Evolutionary conservation across 2,888 invertebrate genomes (phyloP), one percentile per base, ranked within the genome.

Genomic region (Phytoseiulus persimilis): DNA sequence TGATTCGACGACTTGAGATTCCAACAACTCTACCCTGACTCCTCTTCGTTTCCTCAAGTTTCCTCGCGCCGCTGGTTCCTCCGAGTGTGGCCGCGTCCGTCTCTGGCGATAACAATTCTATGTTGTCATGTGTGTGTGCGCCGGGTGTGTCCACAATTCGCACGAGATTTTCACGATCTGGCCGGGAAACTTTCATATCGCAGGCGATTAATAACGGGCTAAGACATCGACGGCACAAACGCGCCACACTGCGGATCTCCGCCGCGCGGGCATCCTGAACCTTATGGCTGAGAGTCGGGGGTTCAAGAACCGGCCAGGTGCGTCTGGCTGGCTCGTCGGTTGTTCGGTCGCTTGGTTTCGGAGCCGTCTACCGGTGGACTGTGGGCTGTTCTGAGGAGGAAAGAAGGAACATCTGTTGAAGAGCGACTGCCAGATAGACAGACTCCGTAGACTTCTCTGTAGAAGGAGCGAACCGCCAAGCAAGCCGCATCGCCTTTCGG

Each of bases 341-440:
- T 14, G 65, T 28, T 65, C 65, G 65, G 23, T 28, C 28, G 65
- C 65, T 65, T 23, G 65, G 65, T 65, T 65, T 65, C 65, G 65
- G 5, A 65, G 65, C 18, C 65, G 65, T 65, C 65, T 28, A 14
- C 65, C 28, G 65, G 18, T 23, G 65, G n/a, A n/a, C n/a, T n/a
- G n/a, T n/a, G n/a, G n/a, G 65, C 65, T 65, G 65, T 65, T 65
- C 18, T 65, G 65, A 23, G 65, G 65, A 65, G 65, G 65, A 65
- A 65, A 65, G 65, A 65, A 65, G 65, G 65, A 65, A 65, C 65
- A 65, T 65, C 65, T 65, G 65, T 65, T 65, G 65, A 65, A 65
- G 65, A 65, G 65, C 65, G 65, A 65, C 65, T 65, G 65, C 65
- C 65, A 65, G 65, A 65, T 65, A 65, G 65, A 65, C 65, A 18